These are phyloP conservation scores for Paradisaea rubra DNA, from an alignment of 2,113 vertebrate species.

Conservation along the genomic window DNA sequence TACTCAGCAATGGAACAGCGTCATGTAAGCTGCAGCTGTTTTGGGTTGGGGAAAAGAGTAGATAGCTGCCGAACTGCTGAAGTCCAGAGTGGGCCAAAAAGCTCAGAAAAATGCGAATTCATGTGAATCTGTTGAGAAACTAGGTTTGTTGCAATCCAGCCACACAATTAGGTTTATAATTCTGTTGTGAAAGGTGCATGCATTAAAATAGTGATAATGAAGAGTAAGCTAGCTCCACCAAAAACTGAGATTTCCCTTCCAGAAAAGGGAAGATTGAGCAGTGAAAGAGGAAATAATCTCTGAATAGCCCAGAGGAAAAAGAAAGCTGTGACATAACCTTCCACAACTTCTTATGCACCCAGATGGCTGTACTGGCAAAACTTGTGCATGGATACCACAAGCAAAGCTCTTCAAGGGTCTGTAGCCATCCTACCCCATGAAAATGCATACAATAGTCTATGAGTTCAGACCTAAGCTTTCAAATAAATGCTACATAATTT, in stretches of 20 bases:
- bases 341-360: not conserved
- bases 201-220: not conserved
- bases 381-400: not conserved
- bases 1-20: not conserved
- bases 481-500: not conserved
- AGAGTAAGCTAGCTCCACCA: not conserved
- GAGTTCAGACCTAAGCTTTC: not conserved
- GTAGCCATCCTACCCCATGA: not conserved
- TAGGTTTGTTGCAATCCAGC: not conserved
- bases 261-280: not conserved
- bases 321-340: not conserved
- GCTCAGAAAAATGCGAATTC: not conserved
- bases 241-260: not conserved
- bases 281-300: not conserved
- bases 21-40: not conserved
- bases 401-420: not conserved
- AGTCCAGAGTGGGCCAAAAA: not conserved
- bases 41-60: not conserved
- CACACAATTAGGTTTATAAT: not conserved
- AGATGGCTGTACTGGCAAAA: not conserved
- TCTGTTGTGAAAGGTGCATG: not conserved
- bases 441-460: not conserved
- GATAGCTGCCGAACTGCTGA: not conserved
- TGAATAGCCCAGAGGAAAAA: not conserved
- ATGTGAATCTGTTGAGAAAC: not conserved